Conservation (phyloP, 2,113 vertebrate species). For the Sinocyclocheilus maitianheensis region DNA sequence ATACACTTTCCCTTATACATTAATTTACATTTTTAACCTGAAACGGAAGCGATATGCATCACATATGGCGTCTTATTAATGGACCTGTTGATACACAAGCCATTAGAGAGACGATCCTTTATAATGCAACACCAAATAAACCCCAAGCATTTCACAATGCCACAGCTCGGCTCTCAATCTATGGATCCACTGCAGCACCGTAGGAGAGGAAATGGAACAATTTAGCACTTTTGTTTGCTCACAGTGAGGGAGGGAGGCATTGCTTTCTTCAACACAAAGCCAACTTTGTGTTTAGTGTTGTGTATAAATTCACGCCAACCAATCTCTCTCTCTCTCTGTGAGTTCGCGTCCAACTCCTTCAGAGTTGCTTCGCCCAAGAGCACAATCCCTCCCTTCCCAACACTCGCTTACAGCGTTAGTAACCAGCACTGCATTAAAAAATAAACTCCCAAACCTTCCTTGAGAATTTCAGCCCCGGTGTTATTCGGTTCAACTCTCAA, state of each 20-base stretch:
- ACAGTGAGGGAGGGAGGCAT: slow-evolving; percentile 55
- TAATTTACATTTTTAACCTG: not conserved
- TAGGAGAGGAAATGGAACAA: slow-evolving; percentile 55
- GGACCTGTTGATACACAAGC: slow-evolving; percentile 29
- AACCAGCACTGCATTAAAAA: slow-evolving; percentile 91
- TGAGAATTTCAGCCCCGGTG: slow-evolving; percentile 85
- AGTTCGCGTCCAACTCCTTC: slow-evolving; percentile 51
- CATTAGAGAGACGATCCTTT: not conserved
- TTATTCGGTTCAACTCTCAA: slow-evolving; percentile 91
- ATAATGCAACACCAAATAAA: slow-evolving; percentile 1
- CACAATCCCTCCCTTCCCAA: slow-evolving; percentile 76
- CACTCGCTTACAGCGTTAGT: slow-evolving; percentile 82
- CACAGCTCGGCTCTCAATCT: slow-evolving; percentile 27
- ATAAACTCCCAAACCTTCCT: slow-evolving; percentile 89
- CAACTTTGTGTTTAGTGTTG: slow-evolving; percentile 71
- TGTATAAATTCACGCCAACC: slow-evolving; percentile 69
- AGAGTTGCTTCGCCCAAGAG: slow-evolving; percentile 37
- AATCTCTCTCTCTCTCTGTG: slow-evolving; percentile 44
- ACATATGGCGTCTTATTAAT: not conserved
- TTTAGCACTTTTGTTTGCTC: slow-evolving; percentile 63
- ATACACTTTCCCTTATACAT: not conserved
- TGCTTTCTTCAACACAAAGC: slow-evolving; percentile 70
- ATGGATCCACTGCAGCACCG: slow-evolving; percentile 47
- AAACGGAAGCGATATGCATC: not conserved
- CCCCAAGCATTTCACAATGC: not conserved